Evolutionary conservation across 2,113 vertebrate species (phyloP).

Genomic region (Carassius gibelio): DNA sequence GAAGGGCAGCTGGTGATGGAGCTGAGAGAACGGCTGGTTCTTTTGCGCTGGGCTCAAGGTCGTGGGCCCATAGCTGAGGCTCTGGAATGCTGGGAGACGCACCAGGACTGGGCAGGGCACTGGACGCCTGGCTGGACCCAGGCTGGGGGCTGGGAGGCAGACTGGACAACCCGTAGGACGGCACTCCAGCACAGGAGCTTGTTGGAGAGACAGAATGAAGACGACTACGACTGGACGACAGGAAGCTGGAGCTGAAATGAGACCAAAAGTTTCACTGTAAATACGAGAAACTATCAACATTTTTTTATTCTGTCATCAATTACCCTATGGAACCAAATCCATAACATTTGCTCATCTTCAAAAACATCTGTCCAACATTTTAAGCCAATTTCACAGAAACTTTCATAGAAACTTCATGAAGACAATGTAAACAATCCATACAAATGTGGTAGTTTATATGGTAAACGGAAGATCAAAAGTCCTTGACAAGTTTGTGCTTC

Average conservation of each 20-base stretch:
- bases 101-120: slow-evolving; percentile 71
- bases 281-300: not conserved
- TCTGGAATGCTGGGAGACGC: slow-evolving; percentile 62
- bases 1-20: slow-evolving; percentile 69
- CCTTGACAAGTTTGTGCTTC: not conserved
- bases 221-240: slow-evolving; percentile 69
- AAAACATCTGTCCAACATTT: not conserved
- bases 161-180: slow-evolving; percentile 68
- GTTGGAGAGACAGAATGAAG: slow-evolving; percentile 65
- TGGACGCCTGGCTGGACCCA: slow-evolving; percentile 71
- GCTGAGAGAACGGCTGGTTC: slow-evolving; percentile 52
- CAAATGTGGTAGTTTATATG: not conserved
- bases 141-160: slow-evolving; percentile 65
- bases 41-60: slow-evolving; percentile 58
- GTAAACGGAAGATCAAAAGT: not conserved
- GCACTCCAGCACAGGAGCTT: slow-evolving; percentile 63
- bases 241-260: slow-evolving; percentile 74
- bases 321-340: not conserved
- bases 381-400: not conserved
- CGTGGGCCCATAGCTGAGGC: slow-evolving; percentile 59
- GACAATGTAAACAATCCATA: not conserved
- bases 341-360: not conserved
- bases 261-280: not conserved
- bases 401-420: not conserved
- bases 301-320: not conserved